Evolutionary conservation across 2,888 invertebrate genomes (phyloP), one percentile per base, ranked within the genome.

Genomic region (Caenorhabditis sinica): DNA sequence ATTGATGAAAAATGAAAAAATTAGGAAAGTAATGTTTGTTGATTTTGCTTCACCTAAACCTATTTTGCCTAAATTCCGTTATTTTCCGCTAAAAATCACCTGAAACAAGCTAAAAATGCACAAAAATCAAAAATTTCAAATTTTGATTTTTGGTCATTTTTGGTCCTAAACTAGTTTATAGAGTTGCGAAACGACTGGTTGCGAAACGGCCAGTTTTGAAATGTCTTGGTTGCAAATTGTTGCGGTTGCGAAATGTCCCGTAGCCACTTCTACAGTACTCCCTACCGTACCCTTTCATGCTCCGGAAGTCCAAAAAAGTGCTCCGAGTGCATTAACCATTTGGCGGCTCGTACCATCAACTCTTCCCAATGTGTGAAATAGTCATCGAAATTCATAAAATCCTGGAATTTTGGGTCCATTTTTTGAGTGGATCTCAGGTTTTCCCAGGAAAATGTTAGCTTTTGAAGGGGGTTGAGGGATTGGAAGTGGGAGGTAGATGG

Each of bases 301-400:
- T 5, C 23, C 23, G 82, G 82, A 5, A 82, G 20, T 11, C 15
- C n/a, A 6, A 49, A n/a, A 30, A 82, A 82, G 30, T 82, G 76
- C 8, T 76, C 56, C 1, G 33, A 56, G 51, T 82, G 58, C 82
- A 82, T 82, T 49, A 76, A 56, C 65, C 75, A 82, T 17, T 76
- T 66, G 28, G 75, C 65, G 5, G 75, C 49, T 13, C 65, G 13
- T 13, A 33, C 60, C 82, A 82, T 82, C 20, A 65, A 33, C 53
- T 49, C 49, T 20, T 75, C 75, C 75, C 75, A 82, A 23, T 58
- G 36, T 1, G 9, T 30, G 30, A 82, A 71, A 20, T 76, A 60
- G 5, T 82, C 58, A 33, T 65, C 58, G 23, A 82, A 76, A 2
- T 8, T 25, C 65, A 82, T 58, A 2, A 40, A 53, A 25, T 49